These are phyloP conservation scores for Stegostoma tigrinum DNA, from an alignment of 2,113 vertebrate genomes.

Conservation along the genomic window DNA sequence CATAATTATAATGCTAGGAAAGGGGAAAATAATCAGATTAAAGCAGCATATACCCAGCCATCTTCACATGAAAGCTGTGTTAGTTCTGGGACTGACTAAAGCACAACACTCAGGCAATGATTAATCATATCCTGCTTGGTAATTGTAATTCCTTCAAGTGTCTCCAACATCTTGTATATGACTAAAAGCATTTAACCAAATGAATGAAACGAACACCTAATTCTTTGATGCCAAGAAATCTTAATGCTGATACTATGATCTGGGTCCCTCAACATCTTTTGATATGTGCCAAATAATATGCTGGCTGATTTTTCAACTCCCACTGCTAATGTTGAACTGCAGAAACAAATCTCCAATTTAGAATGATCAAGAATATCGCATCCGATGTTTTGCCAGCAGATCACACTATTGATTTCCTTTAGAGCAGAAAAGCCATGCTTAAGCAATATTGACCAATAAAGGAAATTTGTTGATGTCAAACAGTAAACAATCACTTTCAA, in stretches of 20 bases:
- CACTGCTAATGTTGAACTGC: not conserved
- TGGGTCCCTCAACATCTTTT: constrained; percentile 3
- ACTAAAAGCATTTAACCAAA: constrained; percentile 22
- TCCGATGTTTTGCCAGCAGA: constrained; percentile 8
- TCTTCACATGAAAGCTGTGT: constrained; percentile 34
- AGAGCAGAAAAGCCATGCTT: not conserved
- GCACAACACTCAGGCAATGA: constrained; percentile 26
- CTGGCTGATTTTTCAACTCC: constrained; percentile 1
- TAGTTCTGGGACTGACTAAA: not conserved
- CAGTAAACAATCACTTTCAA: not conserved
- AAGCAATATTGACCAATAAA: not conserved
- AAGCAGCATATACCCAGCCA: constrained; percentile 36
- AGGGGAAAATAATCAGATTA: constrained; percentile 18
- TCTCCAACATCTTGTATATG: constrained; percentile 24
- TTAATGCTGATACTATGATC: constrained; percentile 2
- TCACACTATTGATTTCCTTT: constrained; percentile 17
- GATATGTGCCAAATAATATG: constrained; percentile 3
- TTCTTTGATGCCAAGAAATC: constrained; percentile 26
- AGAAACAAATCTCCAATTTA: constrained; percentile 26
- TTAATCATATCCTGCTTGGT: not conserved
- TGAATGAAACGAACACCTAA: not conserved
- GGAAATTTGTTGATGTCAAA: not conserved
- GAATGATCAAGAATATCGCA: not conserved
- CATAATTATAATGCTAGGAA: constrained; percentile 27
- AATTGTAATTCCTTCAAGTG: constrained; percentile 38